Conservation (phyloP, 2,797 vertebrate species). For the Tarsius wallacei region DNA sequence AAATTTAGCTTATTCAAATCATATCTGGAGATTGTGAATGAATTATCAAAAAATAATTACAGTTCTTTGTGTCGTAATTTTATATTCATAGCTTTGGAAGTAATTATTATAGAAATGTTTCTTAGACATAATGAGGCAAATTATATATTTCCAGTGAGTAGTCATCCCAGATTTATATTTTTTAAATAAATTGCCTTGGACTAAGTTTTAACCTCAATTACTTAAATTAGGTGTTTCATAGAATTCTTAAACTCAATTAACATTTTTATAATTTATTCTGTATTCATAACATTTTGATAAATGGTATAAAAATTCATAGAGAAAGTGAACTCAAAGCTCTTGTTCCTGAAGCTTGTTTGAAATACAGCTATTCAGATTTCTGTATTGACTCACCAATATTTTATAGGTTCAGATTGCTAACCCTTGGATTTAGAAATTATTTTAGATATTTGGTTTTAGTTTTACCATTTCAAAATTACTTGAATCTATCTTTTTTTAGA, state of each 20-base stretch:
- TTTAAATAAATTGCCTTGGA: conserved; percentile 59
- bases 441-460: not conserved
- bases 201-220: conserved; percentile 68
- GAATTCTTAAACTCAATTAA: conserved; percentile 65
- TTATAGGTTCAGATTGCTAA: conserved; percentile 37
- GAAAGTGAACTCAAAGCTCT: not conserved
- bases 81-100: not conserved
- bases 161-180: conserved; percentile 12
- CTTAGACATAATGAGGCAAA: not conserved
- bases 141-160: conserved; percentile 60
- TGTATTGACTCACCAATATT: not conserved
- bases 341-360: not conserved
- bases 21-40: not conserved
- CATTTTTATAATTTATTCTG: conserved; percentile 55
- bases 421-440: not conserved
- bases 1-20: not conserved
- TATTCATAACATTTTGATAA: conserved; percentile 22
- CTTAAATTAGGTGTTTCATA: conserved; percentile 57
- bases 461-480: not conserved
- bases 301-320: not conserved
- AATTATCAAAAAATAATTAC: conserved; percentile 14
- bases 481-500: not conserved
- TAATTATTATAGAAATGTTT: conserved; percentile 41
- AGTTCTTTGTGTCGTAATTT: not conserved
- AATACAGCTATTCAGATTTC: not conserved